Evolutionary conservation across 2,797 vertebrate species (phyloP), one percentile per base, ranked within the genome.

Genomic region (Eulemur mongoz): DNA sequence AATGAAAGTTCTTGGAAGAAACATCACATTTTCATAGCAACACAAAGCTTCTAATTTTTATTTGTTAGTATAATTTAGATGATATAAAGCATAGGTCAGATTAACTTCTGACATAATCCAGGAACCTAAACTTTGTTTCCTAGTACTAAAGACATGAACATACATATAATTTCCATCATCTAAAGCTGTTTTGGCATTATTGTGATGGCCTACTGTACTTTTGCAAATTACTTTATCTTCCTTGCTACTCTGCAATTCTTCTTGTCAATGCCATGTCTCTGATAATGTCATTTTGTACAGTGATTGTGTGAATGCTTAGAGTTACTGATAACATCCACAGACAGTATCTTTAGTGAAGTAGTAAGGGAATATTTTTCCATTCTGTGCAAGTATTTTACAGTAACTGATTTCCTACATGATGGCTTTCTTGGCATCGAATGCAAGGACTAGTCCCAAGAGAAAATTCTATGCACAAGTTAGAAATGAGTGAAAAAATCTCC

Each of bases 231-330:
- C 91, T 98, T 98, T 98, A 97, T 97, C 90, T 93, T 97, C 89
- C 92, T 96, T 92, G 17, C 93, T 94, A 72, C 96, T 98, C 97
- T 95, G 50, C 1, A 59, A 72, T 98, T 98, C 96, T 96, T 97
- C 96, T 98, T 98, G 96, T 94, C 95, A 97, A 80, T 97, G 97
- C 88, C 78, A 76, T 0, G 1, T 96, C 97, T 97, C 87, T 95
- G 97, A 98, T 98, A 98, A 98, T 98, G 98, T 97, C 97, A 98
- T 82, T 98, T 98, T 96, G 88, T 98, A 85, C 97, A 98, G 65
- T 89, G 97, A 98, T 93, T 97, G 75, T 85, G 61, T 70, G 72
- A 97, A 92, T 97, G 83, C 85, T 96, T 93, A 92, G 97, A 98
- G 98, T 97, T 98, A 65, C 96, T 97, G 95, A 98, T 97, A 97